These are phyloP conservation scores for Typhlomys cinereus DNA, from an alignment of 2,113 vertebrate species.

Conservation along the genomic window DNA sequence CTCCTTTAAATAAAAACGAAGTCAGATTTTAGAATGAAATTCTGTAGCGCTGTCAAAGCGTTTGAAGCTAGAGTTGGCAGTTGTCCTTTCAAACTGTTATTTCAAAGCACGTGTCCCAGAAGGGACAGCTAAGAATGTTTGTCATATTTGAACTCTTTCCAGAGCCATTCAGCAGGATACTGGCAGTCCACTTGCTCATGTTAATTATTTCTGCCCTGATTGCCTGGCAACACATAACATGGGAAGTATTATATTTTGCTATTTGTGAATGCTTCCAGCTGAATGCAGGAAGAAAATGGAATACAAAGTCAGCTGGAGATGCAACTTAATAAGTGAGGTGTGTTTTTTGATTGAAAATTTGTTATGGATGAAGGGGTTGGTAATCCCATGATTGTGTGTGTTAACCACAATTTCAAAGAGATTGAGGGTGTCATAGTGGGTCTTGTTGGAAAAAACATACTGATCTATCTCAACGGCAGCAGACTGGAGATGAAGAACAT, in stretches of 20 bases:
- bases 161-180: constrained; percentile 87
- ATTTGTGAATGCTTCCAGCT: constrained; percentile 83
- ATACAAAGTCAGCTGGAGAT: constrained; percentile 78
- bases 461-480: constrained; percentile 54
- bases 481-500: neutral
- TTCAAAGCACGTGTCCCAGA: constrained; percentile 82
- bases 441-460: constrained; percentile 68
- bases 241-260: constrained; percentile 82
- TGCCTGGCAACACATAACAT: constrained; percentile 85
- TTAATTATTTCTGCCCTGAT: constrained; percentile 87
- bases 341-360: constrained; percentile 77
- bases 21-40: constrained; percentile 78
- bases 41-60: constrained; percentile 80
- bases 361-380: constrained; percentile 61
- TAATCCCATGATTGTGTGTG: constrained; percentile 59
- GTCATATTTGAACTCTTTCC: constrained; percentile 87
- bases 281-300: constrained; percentile 79
- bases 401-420: constrained; percentile 63
- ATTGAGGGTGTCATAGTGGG: constrained; percentile 63
- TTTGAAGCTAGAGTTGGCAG: constrained; percentile 85
- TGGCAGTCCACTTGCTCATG: constrained; percentile 85
- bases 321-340: constrained; percentile 72
- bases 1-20: constrained; percentile 74
- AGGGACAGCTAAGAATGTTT: constrained; percentile 86
- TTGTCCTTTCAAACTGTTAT: constrained; percentile 86